Evolutionary conservation across 2,888 invertebrate genomes (phyloP).

Genomic region (Coelinius sp.): DNA sequence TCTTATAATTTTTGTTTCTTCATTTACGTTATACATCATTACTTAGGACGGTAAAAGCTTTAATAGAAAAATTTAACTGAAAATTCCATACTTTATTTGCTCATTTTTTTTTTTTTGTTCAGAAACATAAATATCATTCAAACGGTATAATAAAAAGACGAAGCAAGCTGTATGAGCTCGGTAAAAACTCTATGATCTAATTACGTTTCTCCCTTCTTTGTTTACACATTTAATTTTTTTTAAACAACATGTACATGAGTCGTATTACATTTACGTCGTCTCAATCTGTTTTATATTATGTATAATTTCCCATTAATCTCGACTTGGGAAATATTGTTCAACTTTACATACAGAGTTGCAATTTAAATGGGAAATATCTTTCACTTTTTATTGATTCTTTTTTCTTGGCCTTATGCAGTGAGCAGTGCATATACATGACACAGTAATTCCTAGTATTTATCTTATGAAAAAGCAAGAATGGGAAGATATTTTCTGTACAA

Average conservation of each 20-base stretch:
- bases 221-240: slow-evolving; percentile 12
- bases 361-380: neutral
- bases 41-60: slow-evolving; percentile 44
- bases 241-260: slow-evolving; percentile 21
- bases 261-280: slow-evolving; percentile 4
- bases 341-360: neutral
- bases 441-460: neutral
- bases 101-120: neutral
- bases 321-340: neutral
- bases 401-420: neutral
- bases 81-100: slow-evolving; percentile 12
- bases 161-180: slow-evolving; percentile 8
- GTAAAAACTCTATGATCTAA: slow-evolving; percentile 20
- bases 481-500: neutral
- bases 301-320: neutral
- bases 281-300: neutral
- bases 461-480: neutral
- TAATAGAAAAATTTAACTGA: slow-evolving; percentile 41
- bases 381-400: neutral
- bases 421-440: neutral
- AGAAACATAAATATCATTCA: neutral
- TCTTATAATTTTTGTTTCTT: slow-evolving; percentile 20
- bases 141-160: neutral
- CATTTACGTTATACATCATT: slow-evolving; percentile 40
- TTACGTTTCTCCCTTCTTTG: neutral